Evolutionary conservation across 2,797 vertebrate species (phyloP), one percentile per base, ranked within the genome.

Genomic region (Leptatherina wallacei): DNA sequence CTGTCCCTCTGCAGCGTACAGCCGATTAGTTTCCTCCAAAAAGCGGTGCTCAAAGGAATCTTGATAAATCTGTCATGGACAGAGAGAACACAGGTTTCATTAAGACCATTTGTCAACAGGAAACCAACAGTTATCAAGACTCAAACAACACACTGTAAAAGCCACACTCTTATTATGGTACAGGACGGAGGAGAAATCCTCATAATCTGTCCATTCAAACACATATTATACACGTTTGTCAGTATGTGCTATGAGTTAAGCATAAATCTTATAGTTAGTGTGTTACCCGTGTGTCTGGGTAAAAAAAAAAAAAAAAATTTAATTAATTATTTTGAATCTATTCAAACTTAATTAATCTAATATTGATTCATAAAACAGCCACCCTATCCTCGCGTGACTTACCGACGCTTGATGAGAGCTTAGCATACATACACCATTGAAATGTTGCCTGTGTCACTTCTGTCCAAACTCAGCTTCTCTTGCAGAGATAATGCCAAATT

Each of bases 11-110:
- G 98, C 97, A 78, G 98, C 96, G 16, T 99, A 99, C 44, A 99
- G 93, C 0, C 97, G 95, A 90, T 98, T 99, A 10, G 98, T 99
- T 94, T 99, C 98, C 93, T 98, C 97, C 92, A 99, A 91, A 93
- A 99, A 99, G 77, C 96, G 94, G 35, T 99, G 96, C 85, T 99
- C 98, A 63, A 99, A 99, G 74, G 97, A 99, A 91, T 99, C 98
- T 89, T 99, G 98, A 93, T 99, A 99, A 92, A 99, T 99, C 98
- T 99, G 88, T 77, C 64, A 68, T 38, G 27, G 60, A 44, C 18
- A 20, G 38, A 73, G 30, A 77, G 13, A 87, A 78, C 64, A 80
- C 24, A 32, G 27, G 58, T 74, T 83, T 86, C 73, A 89, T 83
- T 82, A 82, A 79, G 82, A 61, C 35, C 32, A 74, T 87, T n/a